Conservation (phyloP, 2,888 invertebrate species). For the Conomelus anceps region DNA sequence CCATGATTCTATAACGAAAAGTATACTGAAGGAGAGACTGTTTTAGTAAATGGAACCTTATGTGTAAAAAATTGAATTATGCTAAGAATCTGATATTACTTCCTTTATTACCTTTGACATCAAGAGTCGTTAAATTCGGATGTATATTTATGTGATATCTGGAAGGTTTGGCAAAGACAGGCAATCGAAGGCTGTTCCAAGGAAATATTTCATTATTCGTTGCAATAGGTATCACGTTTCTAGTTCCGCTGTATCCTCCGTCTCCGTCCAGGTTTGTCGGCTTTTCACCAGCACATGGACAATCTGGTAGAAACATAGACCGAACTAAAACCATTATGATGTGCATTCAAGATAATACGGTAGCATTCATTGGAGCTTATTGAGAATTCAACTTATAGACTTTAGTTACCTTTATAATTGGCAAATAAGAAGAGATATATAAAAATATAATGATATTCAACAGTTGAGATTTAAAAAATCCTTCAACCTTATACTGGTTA, state of each 20-base stretch:
- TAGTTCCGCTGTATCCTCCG: constrained; percentile 53
- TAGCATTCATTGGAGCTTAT: no score
- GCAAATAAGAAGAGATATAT: no score
- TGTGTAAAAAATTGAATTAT: not conserved
- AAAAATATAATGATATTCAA: no score
- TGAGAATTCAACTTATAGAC: no score
- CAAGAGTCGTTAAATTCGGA: constrained; percentile 84
- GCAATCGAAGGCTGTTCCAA: constrained; percentile 70
- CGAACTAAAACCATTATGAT: not conserved
- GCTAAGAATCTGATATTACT: no score
- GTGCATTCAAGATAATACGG: not conserved
- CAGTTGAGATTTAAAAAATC: no score
- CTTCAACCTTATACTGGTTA: no score
- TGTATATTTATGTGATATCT: constrained; percentile 86
- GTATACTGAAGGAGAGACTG: no score
- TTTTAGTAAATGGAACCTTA: no score
- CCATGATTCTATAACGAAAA: no score
- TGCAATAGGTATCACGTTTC: constrained; percentile 58
- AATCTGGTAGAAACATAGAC: constrained; percentile 48
- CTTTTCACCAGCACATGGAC: constrained; percentile 61
- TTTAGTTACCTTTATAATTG: no score
- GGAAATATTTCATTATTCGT: constrained; percentile 71
- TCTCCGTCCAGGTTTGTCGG: constrained; percentile 55
- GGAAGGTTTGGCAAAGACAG: constrained; percentile 68
- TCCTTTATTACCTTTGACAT: constrained; percentile 85